Evolutionary conservation across 64 coral and sea anemone species (phyloP), one percentile per base, ranked within the genome.

Genomic region (Montipora foliosa): DNA sequence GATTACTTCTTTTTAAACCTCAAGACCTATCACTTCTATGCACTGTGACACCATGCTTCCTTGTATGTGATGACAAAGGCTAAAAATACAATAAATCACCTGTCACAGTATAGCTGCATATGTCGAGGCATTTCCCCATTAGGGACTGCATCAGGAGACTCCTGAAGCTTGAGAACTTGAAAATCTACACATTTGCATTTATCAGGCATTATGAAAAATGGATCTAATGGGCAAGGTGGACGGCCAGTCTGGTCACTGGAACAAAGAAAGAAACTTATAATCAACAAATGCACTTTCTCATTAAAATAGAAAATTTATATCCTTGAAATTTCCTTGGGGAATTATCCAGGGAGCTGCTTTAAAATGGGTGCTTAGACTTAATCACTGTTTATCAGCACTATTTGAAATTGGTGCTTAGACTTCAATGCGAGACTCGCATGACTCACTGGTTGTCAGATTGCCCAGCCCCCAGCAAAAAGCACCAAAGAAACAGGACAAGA

Each of bases 121-220:
- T 99, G 98, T 21, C 98, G 81, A 9, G 98, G 98, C 98, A 99
- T 99, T 90, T 99, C 98, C 15, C 98, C 98, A 92, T 99, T 95
- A 1, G 98, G 98, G 14, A 99, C 98, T 44, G 98, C 98, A 94
- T 99, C 98, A 70, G 98, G 98, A 52, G 95, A 96, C 89, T 99
- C 98, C 53, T 99, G 98, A 8, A 99, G 84, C 78, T 99, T 99
- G 11, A 99, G 74, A 24, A 99, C 98, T 83, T 99, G 98, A 89
- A 99, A 99, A 82, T 99, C 98, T 59, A 99, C 98, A 90, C 98
- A 99, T 55, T 99, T 96, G 79, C 98, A 99, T 83, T 99, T 99
- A 93, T 99, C 98, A 50, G 98, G 98, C 89, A 99, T 99, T 74
- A 99, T 99, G 66, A 89, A 99, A 87, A 99, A 99, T 12, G 98